Evolutionary conservation across 2,113 vertebrate genomes (phyloP).

Genomic region (Pterocles gutturalis): DNA sequence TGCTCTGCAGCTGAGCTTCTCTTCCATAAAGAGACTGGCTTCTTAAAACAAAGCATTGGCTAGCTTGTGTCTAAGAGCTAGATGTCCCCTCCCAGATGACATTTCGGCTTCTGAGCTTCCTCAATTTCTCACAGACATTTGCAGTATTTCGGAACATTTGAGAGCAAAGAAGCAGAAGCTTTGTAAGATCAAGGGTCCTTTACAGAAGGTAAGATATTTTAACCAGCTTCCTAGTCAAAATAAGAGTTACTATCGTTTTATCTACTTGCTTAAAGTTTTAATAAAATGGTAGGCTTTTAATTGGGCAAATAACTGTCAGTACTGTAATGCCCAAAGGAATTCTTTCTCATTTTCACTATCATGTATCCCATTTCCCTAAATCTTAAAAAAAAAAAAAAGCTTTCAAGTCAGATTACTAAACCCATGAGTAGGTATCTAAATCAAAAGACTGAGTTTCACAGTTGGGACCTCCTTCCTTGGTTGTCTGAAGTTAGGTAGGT

Average conservation of each 20-base stretch:
- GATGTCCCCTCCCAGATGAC: not conserved
- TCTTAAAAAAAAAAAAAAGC: not conserved
- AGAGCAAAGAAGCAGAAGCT: slow-evolving; percentile 41
- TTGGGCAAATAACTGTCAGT: not conserved
- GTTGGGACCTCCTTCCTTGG: not conserved
- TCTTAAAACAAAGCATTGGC: not conserved
- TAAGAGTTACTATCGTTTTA: not conserved
- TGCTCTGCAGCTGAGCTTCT: not conserved
- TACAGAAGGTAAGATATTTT: slow-evolving; percentile 19
- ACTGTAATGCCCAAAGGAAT: not conserved
- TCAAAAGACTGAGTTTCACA: not conserved
- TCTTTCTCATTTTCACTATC: not conserved
- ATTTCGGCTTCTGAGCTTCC: slow-evolving; percentile 19
- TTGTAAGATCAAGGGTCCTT: not conserved
- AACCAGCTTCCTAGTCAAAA: not conserved
- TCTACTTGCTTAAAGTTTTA: not conserved
- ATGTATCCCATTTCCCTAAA: not conserved
- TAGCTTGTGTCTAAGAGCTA: not conserved
- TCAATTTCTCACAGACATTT: slow-evolving; percentile 2
- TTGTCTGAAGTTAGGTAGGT: not conserved
- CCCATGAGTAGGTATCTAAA: not conserved
- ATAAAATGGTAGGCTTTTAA: not conserved
- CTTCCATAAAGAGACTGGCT: not conserved
- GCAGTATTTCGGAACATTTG: slow-evolving; percentile 7
- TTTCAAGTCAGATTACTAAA: not conserved